Conservation (phyloP, 1,140 invertebrate species). For the Coboldia fuscipes region DNA sequence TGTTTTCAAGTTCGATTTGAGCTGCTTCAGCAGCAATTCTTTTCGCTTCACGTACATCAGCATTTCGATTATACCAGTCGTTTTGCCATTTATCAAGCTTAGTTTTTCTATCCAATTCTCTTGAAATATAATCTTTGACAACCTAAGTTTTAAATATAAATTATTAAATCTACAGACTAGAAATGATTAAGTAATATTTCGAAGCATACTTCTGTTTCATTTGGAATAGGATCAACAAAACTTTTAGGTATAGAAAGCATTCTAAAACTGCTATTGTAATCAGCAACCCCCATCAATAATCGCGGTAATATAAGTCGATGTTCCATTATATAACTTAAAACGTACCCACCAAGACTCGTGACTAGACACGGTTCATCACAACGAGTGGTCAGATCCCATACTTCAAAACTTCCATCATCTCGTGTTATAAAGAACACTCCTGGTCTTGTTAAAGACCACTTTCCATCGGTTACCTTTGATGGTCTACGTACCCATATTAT, state of each 20-base stretch:
- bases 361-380: conserved; percentile 24
- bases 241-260: conserved; percentile 28
- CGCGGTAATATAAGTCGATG: conserved; percentile 24
- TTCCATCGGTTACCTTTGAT: conserved; percentile 25
- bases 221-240: conserved; percentile 15
- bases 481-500: conserved; percentile 28
- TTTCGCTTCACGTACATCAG: conserved; percentile 18
- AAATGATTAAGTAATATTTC: not conserved
- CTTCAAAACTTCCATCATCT: conserved; percentile 28
- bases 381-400: conserved; percentile 31
- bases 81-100: conserved; percentile 14
- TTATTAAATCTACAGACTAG: not conserved
- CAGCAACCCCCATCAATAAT: conserved; percentile 29
- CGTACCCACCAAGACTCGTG: conserved; percentile 18
- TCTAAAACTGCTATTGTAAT: conserved; percentile 34
- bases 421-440: conserved; percentile 26
- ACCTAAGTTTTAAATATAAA: conserved; percentile 3
- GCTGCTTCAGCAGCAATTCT: conserved; percentile 11
- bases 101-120: conserved; percentile 13
- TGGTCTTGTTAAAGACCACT: conserved; percentile 25
- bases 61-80: conserved; percentile 16
- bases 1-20: conserved; percentile 14
- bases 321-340: conserved; percentile 26
- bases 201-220: conserved; percentile 9
- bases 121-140: conserved; percentile 4